A percentile compares a stretch with the other conserved stretches of the same genome.
phyloP scores from a whole-genome alignment of 2,797 vertebrate species.

The Nannoperca obscura region DNA sequence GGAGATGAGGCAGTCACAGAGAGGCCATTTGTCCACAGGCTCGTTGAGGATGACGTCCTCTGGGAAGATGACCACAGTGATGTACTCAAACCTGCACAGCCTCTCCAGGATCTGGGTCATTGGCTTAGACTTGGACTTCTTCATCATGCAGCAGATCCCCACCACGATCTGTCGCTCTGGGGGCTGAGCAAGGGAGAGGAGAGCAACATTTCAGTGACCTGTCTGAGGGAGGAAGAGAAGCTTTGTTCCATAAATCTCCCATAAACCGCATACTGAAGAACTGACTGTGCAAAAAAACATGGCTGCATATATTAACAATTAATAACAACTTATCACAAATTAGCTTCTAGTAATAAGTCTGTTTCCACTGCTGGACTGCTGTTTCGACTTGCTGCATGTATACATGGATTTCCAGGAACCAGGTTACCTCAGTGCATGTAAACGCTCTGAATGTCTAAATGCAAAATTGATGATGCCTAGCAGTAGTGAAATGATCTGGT shows the following conservation, averaged over 20 bases:
- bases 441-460: neutral
- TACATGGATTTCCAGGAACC: neutral
- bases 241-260: neutral
- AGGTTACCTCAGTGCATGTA: neutral
- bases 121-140: constrained; percentile 99
- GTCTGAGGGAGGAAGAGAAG: neutral
- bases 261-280: neutral
- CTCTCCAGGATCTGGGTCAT: constrained; percentile 99
- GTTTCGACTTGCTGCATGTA: neutral
- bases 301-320: too few species aligned
- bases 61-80: constrained; percentile 97
- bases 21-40: constrained; percentile 96
- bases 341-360: neutral
- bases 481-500: neutral
- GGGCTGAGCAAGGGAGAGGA: constrained; percentile 82
- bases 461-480: neutral
- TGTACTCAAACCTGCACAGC: constrained; percentile 97
- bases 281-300: neutral
- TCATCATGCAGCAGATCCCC: constrained; percentile 99
- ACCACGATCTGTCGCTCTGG: constrained; percentile 96
- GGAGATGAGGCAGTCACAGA: constrained; percentile 98
- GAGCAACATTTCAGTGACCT: neutral
- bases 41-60: constrained; percentile 98
- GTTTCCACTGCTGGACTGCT: too few species aligned
- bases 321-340: neutral